Evolutionary conservation across 2,113 vertebrate genomes (phyloP), one percentile per base, ranked within the genome.

Genomic region (Pyrgilauda ruficollis): DNA sequence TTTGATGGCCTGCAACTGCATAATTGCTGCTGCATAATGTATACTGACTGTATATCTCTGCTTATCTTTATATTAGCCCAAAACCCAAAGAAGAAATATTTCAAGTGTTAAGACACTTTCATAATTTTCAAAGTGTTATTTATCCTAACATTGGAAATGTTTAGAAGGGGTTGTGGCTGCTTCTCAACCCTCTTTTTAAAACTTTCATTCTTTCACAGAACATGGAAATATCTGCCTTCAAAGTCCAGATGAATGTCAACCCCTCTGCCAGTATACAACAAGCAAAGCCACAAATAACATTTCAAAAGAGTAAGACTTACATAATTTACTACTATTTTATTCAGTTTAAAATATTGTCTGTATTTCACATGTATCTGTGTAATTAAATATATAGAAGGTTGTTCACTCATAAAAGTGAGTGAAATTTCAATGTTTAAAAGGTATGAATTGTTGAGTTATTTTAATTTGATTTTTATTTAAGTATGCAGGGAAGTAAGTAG

Each of bases 251-350:
- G 76, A 75, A 28, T 41, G 26, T 94, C 89, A 95, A 47, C 50
- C 78, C 59, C 67, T 83, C 68, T 56, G 75, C 78, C 96, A 94
- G 58, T 89, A 96, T 61, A 63, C 84, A 92, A 55, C 89, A 87
- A 95, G 49, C 49, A 97, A 87, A 80, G 63, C 91, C 67, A 92
- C 88, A 94, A 79, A 76, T 84, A 83, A 93, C 67, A 70, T 73
- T 43, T 96, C 93, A 47, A 94, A 96, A 91, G 93, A 87, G 98
- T 96, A 98, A 96, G 97, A 91, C 26, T 95, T 96, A 59, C 3
- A 26, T 77, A 21, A 68, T 80, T 67, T 59, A 87, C 44, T 74
- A 56, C 9, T 39, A 3, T 89, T 88, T 83, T 55, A 55, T 79
- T 82, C 14, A 13, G 6, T 83, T 69, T 47, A 80, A 84, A 69